These are phyloP conservation scores for Clupea harengus DNA, from an alignment of 2,113 vertebrate species.

Conservation along the genomic window DNA sequence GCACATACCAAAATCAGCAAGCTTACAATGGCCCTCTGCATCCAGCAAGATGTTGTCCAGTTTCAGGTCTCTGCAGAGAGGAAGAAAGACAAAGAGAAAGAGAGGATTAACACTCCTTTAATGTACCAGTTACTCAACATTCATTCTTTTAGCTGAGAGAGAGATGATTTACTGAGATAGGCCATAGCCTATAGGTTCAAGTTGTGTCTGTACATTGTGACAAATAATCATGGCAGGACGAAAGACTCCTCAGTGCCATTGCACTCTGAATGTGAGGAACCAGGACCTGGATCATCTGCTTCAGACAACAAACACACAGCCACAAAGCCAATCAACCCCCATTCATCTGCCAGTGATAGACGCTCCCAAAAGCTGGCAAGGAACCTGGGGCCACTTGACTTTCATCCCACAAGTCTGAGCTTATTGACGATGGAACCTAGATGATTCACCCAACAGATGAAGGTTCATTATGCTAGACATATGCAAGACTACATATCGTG, in stretches of 20 bases:
- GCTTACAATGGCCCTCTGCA: slow-evolving; percentile 94
- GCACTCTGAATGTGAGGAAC: too few species aligned
- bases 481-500: not conserved
- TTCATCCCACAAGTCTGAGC: not conserved
- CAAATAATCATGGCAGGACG: too few species aligned
- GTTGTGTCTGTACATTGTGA: too few species aligned
- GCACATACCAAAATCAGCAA: slow-evolving; percentile 99
- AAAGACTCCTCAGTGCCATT: too few species aligned
- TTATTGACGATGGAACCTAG: not conserved
- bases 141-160: too few species aligned
- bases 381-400: not conserved
- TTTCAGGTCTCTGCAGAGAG: slow-evolving; percentile 86
- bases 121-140: too few species aligned
- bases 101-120: not conserved
- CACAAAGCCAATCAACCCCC: not conserved
- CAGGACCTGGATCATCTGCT: too few species aligned
- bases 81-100: not conserved
- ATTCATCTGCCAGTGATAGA: not conserved
- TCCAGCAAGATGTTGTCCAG: slow-evolving; percentile 97
- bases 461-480: not conserved
- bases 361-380: not conserved
- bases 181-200: too few species aligned
- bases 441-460: not conserved
- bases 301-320: not conserved
- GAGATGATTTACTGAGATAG: too few species aligned